phyloP scores from a whole-genome alignment of 2,888 invertebrate genomes.

The Rhagonycha lutea region DNA sequence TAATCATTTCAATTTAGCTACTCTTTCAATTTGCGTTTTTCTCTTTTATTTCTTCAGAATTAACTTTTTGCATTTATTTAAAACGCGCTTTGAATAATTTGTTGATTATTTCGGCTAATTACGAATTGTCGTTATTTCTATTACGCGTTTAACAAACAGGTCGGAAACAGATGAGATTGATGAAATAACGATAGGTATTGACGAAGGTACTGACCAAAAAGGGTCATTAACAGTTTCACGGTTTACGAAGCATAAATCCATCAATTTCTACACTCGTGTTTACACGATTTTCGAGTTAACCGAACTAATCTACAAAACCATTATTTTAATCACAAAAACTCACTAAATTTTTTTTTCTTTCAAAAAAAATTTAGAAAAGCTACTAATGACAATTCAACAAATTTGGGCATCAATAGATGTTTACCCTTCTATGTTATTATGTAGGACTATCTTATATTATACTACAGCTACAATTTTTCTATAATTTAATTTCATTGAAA shows the following conservation, averaged over 20 bases:
- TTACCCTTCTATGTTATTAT: not conserved
- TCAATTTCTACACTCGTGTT: constrained; percentile 20
- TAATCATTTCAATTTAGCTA: not conserved
- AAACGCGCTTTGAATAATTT: not conserved
- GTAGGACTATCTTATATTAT: no score
- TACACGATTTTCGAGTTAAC: constrained; percentile 16
- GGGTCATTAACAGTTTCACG: constrained; percentile 26
- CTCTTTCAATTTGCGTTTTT: not conserved
- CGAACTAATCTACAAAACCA: constrained; percentile 21
- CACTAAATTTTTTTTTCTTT: not conserved
- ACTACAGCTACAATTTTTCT: no score
- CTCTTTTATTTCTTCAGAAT: not conserved
- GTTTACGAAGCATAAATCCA: constrained; percentile 23
- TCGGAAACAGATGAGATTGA: constrained; percentile 24
- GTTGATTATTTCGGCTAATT: not conserved
- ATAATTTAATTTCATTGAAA: no score
- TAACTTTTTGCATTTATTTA: not conserved
- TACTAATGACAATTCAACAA: not conserved
- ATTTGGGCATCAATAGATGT: not conserved
- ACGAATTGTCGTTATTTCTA: constrained; percentile 8
- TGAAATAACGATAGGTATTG: constrained; percentile 27
- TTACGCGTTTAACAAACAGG: constrained; percentile 20
- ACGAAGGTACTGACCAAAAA: constrained; percentile 28
- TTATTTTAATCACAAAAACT: constrained; percentile 13
- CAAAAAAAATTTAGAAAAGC: not conserved